phyloP scores from a whole-genome alignment of 2,113 vertebrate species.

The Asarcornis scutulata region DNA sequence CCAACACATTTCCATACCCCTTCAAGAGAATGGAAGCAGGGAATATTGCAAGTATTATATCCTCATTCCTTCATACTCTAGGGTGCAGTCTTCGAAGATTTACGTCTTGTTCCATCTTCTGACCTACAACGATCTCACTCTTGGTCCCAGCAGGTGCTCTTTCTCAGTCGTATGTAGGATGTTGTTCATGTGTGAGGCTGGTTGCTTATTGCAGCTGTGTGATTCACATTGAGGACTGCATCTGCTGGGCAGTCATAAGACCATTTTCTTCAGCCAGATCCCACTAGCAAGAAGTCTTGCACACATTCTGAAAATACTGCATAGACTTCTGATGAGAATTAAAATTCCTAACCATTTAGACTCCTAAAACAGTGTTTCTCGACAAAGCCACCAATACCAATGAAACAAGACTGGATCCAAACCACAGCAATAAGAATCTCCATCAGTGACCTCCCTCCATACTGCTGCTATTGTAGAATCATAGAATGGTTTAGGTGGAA shows the following conservation, averaged over 20 bases:
- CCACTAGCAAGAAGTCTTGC: not conserved
- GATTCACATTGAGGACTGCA: not conserved
- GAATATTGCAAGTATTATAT: not conserved
- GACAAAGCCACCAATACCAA: not conserved
- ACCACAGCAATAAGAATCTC: not conserved
- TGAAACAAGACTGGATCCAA: accelerated
- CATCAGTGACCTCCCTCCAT: not conserved
- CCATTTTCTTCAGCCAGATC: not conserved
- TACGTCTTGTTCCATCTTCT: not conserved
- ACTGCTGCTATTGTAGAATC: not conserved
- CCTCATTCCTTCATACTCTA: not conserved
- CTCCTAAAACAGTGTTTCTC: not conserved
- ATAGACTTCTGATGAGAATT: not conserved
- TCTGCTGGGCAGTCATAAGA: not conserved
- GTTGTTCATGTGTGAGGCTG: not conserved
- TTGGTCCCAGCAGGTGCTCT: not conserved
- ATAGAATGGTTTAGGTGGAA: too few relatives aligned
- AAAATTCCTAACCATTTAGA: not conserved
- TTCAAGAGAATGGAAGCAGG: not conserved
- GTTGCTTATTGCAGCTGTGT: not conserved
- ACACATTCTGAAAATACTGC: not conserved
- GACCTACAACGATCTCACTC: not conserved
- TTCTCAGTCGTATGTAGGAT: not conserved
- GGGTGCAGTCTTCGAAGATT: not conserved
- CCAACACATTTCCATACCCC: not conserved